Evolutionary conservation across 2,888 invertebrate genomes (phyloP).

Genomic region (Linhomoeus sp.): DNA sequence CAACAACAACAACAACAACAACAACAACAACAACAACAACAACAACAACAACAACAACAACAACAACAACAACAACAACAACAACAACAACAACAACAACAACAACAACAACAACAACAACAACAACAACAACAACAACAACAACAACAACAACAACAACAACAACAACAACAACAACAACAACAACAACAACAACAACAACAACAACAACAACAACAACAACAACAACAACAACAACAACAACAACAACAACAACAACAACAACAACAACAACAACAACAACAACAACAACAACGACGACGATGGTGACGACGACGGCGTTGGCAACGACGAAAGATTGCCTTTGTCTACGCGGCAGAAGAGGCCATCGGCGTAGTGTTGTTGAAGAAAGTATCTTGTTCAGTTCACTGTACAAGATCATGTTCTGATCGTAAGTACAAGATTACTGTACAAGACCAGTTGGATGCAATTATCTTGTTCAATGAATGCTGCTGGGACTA

Average conservation of each 20-base stretch:
- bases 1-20: not conserved
- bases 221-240: not conserved
- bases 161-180: not conserved
- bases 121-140: not conserved
- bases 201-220: not conserved
- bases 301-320: not conserved
- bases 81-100: not conserved
- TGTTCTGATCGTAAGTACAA: too few relatives aligned
- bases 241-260: not conserved
- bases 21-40: not conserved
- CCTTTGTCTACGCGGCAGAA: too few relatives aligned
- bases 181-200: not conserved
- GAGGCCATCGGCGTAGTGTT: too few relatives aligned
- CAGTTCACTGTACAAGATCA: too few relatives aligned
- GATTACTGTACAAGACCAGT: too few relatives aligned
- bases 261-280: not conserved
- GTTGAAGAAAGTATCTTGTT: too few relatives aligned
- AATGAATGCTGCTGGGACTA: too few relatives aligned
- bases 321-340: too few relatives aligned
- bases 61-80: not conserved
- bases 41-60: not conserved
- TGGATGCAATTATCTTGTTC: too few relatives aligned
- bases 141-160: not conserved
- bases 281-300: not conserved
- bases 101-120: not conserved